Percentiles rank a stretch among this genome's conserved stretches.
Conservation (phyloP, 1,140 invertebrate species). For the Leguminivora glycinivorella region DNA sequence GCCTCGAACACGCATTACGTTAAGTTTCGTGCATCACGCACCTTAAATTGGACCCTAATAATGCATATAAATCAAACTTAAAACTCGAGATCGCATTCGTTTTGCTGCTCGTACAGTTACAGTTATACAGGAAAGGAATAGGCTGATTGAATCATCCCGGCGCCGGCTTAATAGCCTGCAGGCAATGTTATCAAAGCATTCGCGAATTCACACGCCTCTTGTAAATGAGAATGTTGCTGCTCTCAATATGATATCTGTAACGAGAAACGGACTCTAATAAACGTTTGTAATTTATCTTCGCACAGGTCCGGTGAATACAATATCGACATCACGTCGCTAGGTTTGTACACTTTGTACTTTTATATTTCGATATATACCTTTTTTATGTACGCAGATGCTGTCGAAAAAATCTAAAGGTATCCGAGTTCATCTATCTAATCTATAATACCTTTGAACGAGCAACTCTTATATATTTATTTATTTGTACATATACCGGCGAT, state of each 20-base stretch:
- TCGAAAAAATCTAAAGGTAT: no score
- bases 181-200: slow-evolving; percentile 56
- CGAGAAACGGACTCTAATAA: not conserved
- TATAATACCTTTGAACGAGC: no score
- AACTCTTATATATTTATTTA: no score
- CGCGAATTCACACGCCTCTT: slow-evolving; percentile 49
- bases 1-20: slow-evolving; percentile 52
- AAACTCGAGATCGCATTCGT: not conserved
- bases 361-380: no score
- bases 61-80: not conserved
- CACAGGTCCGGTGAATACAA: no score
- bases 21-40: slow-evolving; percentile 43
- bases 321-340: no score
- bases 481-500: no score
- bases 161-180: slow-evolving; percentile 2
- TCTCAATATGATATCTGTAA: slow-evolving; percentile 2
- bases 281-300: not conserved
- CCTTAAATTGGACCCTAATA: slow-evolving; percentile 26
- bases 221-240: slow-evolving; percentile 32
- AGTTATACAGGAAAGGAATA: not conserved
- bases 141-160: slow-evolving; percentile 11
- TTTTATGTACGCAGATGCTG: no score
- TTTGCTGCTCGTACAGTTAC: not conserved
- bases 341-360: no score
- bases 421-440: no score